Evolutionary conservation across 1,140 invertebrate species (phyloP), one percentile per base, ranked within the genome.

Genomic region (Heliothis virescens): DNA sequence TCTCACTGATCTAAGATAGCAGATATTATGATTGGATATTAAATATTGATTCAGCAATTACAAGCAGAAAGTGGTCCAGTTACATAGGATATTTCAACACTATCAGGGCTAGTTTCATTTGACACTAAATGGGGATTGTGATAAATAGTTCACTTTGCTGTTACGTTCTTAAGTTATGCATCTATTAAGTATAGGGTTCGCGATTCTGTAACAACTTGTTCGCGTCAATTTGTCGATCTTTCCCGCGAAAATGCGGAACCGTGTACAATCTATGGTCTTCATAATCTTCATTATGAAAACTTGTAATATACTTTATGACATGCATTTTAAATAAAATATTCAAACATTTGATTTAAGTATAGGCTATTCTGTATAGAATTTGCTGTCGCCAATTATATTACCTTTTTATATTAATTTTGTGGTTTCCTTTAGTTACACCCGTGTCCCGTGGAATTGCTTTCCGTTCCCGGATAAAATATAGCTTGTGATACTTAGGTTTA

Each of bases 11-110:
- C 67, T 71, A 21, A 60, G 57, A 53, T 71, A 67, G 48, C 18
- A 18, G 12, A 15, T 63, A 15, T 71, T 71, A 53, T 52, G 67
- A 52, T 26, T 26, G 12, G n/a, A 71, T 52, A 69, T 29, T 71
- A 71, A 71, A 71, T 53, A 71, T 71, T 53, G 18, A 71, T 41
- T n/a, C 16, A 67, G 63, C 48, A 71, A 16, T 67, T 50, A 50
- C n/a, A 59, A 13, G 0, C 21, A 71, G 53, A 41, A 72, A 72
- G 52, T 57, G 53, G 50, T 55, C 53, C 18, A 67, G 52, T 41
- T 29, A 72, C 29, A 72, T 53, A 55, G 69, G 21, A 57, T 1
- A n/a, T 72, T 57, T 29, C 53, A 50, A 57, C 69, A 55, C 11
- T 15, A 15, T 34, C 13, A 55, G 29, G 52, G 53, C 29, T 52